Percentiles rank a stretch among this genome's conserved stretches.
These are phyloP conservation scores for Kryptolebias marmoratus DNA, from an alignment of 2,113 vertebrate species.

Conservation along the genomic window DNA sequence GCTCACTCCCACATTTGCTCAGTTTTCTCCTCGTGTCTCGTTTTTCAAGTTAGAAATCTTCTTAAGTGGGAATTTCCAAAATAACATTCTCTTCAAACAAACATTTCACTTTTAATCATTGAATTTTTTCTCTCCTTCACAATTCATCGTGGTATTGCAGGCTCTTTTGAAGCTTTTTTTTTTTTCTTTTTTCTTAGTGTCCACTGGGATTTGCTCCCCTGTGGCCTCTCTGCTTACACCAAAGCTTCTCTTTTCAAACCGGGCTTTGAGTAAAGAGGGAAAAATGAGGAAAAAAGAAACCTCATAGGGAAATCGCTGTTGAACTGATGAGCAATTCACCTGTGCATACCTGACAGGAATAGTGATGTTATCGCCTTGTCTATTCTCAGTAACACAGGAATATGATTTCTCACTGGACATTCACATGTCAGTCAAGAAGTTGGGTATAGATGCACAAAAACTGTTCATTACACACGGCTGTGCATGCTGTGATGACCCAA, in stretches of 20 bases:
- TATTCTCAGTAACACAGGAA: constrained; percentile 60
- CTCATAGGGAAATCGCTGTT: constrained; percentile 79
- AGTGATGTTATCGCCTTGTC: constrained; percentile 72
- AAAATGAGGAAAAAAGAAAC: constrained; percentile 52
- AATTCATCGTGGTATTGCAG: constrained; percentile 74
- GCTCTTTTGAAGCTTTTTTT: constrained; percentile 81
- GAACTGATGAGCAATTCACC: constrained; percentile 79
- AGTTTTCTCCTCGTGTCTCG: constrained; percentile 66
- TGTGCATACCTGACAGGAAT: constrained; percentile 81
- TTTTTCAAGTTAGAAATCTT: constrained; percentile 76
- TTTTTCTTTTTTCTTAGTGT: constrained; percentile 78
- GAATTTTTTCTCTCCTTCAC: constrained; percentile 75
- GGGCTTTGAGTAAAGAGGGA: constrained; percentile 76
- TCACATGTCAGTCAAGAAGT: constrained; percentile 70
- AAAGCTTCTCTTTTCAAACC: constrained; percentile 82
- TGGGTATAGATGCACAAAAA: constrained; percentile 29
- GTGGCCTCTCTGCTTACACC: constrained; percentile 80
- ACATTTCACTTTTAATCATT: constrained; percentile 86
- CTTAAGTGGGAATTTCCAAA: constrained; percentile 80
- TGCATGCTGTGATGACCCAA: neutral
- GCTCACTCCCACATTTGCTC: constrained; percentile 67
- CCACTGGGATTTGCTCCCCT: constrained; percentile 77
- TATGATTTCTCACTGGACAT: constrained; percentile 72
- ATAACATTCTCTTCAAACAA: constrained; percentile 86
- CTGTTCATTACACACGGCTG: constrained; percentile 17